Evolutionary conservation across 2,888 invertebrate genomes (phyloP).

Genomic region (Gortyna flavago): DNA sequence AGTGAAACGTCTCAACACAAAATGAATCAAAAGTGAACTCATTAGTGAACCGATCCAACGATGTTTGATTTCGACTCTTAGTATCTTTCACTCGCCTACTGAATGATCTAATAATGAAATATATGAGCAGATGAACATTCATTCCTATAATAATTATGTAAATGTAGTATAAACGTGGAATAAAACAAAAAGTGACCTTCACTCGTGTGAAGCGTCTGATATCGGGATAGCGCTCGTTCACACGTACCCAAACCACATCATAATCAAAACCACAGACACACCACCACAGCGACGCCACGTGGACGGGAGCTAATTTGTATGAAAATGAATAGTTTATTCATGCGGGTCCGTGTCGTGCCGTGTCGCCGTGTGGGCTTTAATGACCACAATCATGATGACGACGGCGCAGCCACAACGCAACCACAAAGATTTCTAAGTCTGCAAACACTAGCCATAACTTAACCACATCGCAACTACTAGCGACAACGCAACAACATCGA

Average conservation of each 20-base stretch:
- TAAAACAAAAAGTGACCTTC: background rate
- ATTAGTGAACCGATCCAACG: background rate
- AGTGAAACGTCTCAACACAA: background rate
- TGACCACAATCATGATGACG: too few relatives aligned
- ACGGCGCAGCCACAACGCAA: background rate
- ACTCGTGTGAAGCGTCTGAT: background rate
- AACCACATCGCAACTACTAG: background rate
- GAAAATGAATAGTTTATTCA: background rate
- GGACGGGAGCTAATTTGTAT: background rate
- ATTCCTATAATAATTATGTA: background rate
- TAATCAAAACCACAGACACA: too few relatives aligned
- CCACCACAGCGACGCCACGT: background rate
- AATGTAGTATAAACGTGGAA: background rate
- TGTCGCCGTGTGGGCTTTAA: too few relatives aligned
- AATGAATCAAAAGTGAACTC: background rate
- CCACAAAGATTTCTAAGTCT: background rate
- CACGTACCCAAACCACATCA: background rate
- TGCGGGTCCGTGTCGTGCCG: background rate
- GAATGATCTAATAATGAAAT: too few relatives aligned
- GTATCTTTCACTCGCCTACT: background rate
- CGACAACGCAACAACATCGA: background rate
- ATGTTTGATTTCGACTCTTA: background rate
- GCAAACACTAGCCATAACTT: background rate
- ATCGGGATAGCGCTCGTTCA: background rate
- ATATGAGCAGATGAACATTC: background rate